Evolutionary conservation across 1,140 invertebrate genomes (phyloP), one percentile per base, ranked within the genome.

Genomic region (Cydia strobilella): DNA sequence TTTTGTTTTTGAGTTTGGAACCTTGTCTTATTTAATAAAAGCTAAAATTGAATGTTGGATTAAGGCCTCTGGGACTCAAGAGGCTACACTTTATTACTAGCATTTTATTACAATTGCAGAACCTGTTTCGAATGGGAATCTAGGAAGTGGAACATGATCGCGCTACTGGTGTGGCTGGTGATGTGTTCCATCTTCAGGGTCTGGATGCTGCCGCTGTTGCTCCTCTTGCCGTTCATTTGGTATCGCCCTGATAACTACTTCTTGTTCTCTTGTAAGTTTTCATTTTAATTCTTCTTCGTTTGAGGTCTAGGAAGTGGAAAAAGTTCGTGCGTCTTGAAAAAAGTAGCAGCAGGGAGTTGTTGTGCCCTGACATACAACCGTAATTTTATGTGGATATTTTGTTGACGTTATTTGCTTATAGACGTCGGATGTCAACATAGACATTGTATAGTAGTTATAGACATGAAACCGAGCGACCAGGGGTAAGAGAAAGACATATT

Each of bases 121-220:
- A 84, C 85, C 31, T 86, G 83, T 48, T 91, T 92, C 73, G 85
- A 91, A 80, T 92, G 90, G 90, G 90, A 91, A 73, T 90, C 89
- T n/a, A 82, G 63, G 39, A 85, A 83, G 78, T 75, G 75, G 20
- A 91, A 90, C 66, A 31, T 83, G 13, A 62, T 86, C 73, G 83
- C 88, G 1, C 77, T 92, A 25, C 45, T 76, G 13, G 71, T 80
- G 15, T 91, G 90, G 90, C 71, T 87, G 25, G 15, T 84, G 6
- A 88, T 90, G 51, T 90, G 88, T 74, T 86, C 80, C 62, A 82
- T 84, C 78, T 90, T 86, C 69, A 84, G 84, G 79, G 83, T 84
- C 4, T 92, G 90, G 90, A 90, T 92, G 87, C 54, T 90, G 39
- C 90, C 90, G 6, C 78, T 91, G n/a, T 73, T 92, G 3, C 42